Percentiles rank a stretch among this genome's conserved stretches.
These are phyloP conservation scores for Ptilorrhoa leucosticta DNA, from an alignment of 2,113 vertebrate genomes.

Conservation along the genomic window DNA sequence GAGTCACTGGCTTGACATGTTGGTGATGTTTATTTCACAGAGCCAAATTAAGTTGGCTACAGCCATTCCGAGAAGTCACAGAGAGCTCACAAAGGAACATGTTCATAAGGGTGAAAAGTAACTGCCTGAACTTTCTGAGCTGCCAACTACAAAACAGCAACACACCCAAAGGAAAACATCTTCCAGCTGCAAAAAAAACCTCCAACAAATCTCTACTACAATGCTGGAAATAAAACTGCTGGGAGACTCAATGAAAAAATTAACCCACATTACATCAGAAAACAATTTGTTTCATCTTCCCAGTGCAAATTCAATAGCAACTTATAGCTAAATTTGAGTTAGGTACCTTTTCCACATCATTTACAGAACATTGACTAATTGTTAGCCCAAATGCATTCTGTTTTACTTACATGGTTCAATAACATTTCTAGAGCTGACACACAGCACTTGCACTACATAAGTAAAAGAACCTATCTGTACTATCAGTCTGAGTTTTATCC, in stretches of 20 bases:
- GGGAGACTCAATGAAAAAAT: not conserved
- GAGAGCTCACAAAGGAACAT: not conserved
- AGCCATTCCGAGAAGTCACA: not conserved
- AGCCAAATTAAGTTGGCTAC: not conserved
- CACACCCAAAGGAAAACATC: not conserved
- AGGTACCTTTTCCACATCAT: not conserved
- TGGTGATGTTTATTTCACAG: not conserved
- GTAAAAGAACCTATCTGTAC: not conserved
- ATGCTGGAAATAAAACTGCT: not conserved
- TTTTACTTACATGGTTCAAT: not conserved
- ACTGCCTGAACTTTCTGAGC: not conserved
- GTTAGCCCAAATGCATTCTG: not conserved
- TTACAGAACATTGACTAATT: not conserved
- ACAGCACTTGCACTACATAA: not conserved
- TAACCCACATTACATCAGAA: not conserved
- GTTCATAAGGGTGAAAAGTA: not conserved
- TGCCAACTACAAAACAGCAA: not conserved
- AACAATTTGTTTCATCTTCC: not conserved
- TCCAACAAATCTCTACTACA: not conserved
- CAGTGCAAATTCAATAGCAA: not conserved
- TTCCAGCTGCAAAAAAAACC: not conserved
- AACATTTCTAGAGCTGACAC: not conserved
- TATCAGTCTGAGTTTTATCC: not conserved
- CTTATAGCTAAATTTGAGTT: not conserved
- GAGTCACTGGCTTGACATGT: not conserved